Base-by-base conservation (phyloP, 2,888 invertebrate genomes). In the Drosophila mimetica region DNA sequence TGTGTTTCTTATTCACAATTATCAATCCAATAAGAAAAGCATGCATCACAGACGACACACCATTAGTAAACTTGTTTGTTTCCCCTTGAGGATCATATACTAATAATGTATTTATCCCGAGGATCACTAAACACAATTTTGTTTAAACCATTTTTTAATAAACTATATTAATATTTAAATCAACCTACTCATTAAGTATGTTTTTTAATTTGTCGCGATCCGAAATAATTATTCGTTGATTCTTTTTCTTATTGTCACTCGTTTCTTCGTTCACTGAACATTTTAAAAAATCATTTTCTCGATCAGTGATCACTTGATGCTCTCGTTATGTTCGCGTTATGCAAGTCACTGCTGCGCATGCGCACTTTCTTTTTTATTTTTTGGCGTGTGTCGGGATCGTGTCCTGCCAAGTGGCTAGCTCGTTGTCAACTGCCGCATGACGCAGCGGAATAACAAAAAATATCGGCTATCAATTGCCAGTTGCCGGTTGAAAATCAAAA, bases 401-500 rank as follows among this genome's bases (percentile, higher is more conserved):
- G 90, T 90, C 90, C 90, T 91, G 89, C 89, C 86, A 88, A 90
- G 90, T 90, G 90, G 90, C 87, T 84, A 79, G 90, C 81, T 88
- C 86, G 84, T 79, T 80, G 67, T 83, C 86, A 86, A 85, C 84
- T 90, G 85, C 78, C 86, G 90, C 89, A 89, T 89, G 90, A 89
- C 86, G 81, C 89, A 89, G 89, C 91, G 88, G 60, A 90, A 88
- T 84, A 82, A 66, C 71, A 75, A 72, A 63, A 41, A 69, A 69
- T 63, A 75, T 70, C 84, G 79, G 74, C 81, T 79, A 74, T 71
- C 74, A 83, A 83, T 77, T 61, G 69, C 71, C 79, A 64, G 87
- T 80, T 74, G 74, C 81, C 76, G 77, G 76, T 74, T 72, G 75
- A 79, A 83, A 88, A 84, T 84, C 86, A 84, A 88, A 88, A 85